Evolutionary conservation across 2,113 vertebrate species (phyloP), one percentile per base, ranked within the genome.

Genomic region (Pomatorhinus ruficollis): DNA sequence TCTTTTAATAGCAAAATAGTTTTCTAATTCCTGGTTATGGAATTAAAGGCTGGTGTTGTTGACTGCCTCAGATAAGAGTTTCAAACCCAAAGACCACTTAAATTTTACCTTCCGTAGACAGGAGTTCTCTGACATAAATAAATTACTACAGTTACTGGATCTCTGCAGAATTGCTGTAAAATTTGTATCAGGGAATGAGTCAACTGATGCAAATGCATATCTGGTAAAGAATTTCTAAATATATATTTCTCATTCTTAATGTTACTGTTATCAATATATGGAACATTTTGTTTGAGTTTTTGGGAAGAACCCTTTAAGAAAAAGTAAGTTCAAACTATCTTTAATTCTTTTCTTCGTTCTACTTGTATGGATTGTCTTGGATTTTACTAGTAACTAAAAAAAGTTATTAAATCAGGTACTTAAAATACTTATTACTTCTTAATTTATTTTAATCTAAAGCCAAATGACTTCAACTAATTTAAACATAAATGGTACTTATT

Each of bases 131-230:
- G 31, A 35, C 23, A 49, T 9, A 53, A 85, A 57, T 14, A 42
- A 86, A 70, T 6, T 0, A 19, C 20, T 0, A 1, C 21, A 45
- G 28, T 33, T 24, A 45, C 12, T 4, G 7, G 9, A 66, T 15
- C 16, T 70, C 54, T 83, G 35, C 35, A 52, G 15, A 24, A 87
- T 76, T 72, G 30, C 7, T 56, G 70, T 18, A 83, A 49, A 87
- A 47, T 22, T 42, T 70, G 4, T 60, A 30, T 21, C 3, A 5
- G 24, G 27, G 69, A 9, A 19, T 3, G 18, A 82, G 33, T 35
- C 20, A 65, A 35, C 31, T 69, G 42, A 22, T 68, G 39, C 21
- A 91, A 87, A 81, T 30, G 6, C 0, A 0, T 39, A 44, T 44
- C 19, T 82, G 31, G 20, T 40, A 52, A 74, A 72, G 13, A 57